Percentiles rank a stretch among this genome's conserved stretches.
Evolutionary conservation across 1,140 invertebrate species (phyloP).

Genomic region (Dolichoris vasculosae): DNA sequence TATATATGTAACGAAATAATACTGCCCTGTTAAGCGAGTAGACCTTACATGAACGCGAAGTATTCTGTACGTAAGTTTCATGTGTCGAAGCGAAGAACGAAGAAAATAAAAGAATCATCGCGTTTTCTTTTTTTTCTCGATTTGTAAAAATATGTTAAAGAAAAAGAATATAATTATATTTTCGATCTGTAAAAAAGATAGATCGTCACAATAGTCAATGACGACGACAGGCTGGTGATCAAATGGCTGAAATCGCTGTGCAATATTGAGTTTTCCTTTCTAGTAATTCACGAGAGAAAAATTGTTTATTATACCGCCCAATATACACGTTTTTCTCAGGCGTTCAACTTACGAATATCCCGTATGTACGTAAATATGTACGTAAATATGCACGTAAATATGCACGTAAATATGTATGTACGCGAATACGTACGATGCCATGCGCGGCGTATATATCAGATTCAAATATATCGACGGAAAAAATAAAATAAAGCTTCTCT

Average conservation of each 20-base stretch:
- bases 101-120: not conserved
- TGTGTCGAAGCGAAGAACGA: not conserved
- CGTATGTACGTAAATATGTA: no score
- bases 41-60: conserved; percentile 25
- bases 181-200: conserved; percentile 22
- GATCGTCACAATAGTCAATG: conserved; percentile 43
- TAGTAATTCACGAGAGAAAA: conserved; percentile 28
- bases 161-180: conserved; percentile 13
- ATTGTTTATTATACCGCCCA: conserved; percentile 5
- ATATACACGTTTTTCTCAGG: not conserved
- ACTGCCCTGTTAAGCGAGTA: conserved; percentile 38
- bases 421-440: not conserved
- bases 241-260: conserved; percentile 44
- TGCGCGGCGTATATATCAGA: not conserved
- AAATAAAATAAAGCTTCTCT: conserved; percentile 32
- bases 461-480: not conserved
- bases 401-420: no score
- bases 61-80: conserved; percentile 12
- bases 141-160: conserved; percentile 22
- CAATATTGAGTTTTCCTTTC: conserved; percentile 40
- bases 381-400: no score
- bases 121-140: conserved; percentile 5
- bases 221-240: conserved; percentile 45
- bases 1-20: conserved; percentile 24
- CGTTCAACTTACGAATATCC: conserved; percentile 8